phyloP scores from a whole-genome alignment of 2,113 vertebrate species.

The Salvelinus fontinalis region DNA sequence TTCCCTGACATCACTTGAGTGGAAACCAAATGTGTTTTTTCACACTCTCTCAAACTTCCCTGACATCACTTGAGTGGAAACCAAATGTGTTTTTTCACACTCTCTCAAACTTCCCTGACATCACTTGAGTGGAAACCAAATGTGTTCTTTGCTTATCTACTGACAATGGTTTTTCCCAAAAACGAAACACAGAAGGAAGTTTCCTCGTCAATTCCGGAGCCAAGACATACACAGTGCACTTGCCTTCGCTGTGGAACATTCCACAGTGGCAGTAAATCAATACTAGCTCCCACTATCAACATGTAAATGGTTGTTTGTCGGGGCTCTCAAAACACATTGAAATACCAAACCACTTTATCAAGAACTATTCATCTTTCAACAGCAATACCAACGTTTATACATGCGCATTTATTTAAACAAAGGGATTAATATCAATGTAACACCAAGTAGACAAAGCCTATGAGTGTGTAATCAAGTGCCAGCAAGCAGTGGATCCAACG shows the following conservation, averaged over 20 bases:
- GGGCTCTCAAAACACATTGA: background rate
- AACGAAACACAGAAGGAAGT: background rate
- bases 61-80: background rate
- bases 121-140: background rate
- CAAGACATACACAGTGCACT: background rate
- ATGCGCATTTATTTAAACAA: background rate
- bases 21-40: background rate
- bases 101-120: no score
- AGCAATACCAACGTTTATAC: background rate
- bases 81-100: no score
- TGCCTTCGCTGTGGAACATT: background rate
- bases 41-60: no score
- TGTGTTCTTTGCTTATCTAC: background rate
- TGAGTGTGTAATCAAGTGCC: constrained; percentile 12
- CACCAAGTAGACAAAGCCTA: background rate
- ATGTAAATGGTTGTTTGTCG: background rate
- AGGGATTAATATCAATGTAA: background rate
- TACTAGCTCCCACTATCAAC: background rate
- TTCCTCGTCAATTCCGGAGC: background rate
- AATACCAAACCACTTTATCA: background rate
- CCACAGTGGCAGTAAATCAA: background rate
- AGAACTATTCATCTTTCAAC: background rate
- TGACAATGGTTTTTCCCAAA: background rate
- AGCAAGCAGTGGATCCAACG: constrained; percentile 13
- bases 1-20: background rate